These are phyloP conservation scores for Galleria mellonella DNA, from an alignment of 1,140 invertebrate species.

Conservation along the genomic window DNA sequence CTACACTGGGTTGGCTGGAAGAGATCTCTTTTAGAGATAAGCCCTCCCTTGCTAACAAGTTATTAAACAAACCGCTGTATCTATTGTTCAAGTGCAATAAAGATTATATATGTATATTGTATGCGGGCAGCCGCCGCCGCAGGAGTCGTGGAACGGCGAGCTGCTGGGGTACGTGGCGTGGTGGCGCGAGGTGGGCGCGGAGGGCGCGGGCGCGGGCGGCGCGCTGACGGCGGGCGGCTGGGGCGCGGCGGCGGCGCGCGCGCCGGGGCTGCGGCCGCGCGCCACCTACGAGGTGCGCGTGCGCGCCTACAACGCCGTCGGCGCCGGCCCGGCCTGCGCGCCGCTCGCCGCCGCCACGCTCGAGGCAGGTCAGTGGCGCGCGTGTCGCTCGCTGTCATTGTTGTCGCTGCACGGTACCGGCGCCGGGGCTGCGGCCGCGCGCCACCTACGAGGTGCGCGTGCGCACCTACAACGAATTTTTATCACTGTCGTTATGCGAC, in stretches of 20 bases:
- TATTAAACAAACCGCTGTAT: too few species aligned
- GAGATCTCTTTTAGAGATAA: too few species aligned
- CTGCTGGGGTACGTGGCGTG: constrained; percentile 86
- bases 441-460: not conserved
- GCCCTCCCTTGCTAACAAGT: too few species aligned
- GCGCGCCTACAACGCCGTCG: constrained; percentile 89
- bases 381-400: constrained; percentile 12
- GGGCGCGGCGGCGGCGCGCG: constrained; percentile 74
- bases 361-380: constrained; percentile 83
- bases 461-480: not conserved
- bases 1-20: too few species aligned
- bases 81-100: not conserved
- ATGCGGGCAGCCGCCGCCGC: constrained; percentile 76
- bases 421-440: constrained; percentile 80
- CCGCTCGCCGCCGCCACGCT: constrained; percentile 86
- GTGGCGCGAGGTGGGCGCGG: constrained; percentile 69
- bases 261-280: constrained; percentile 79
- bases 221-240: constrained; percentile 78
- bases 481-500: too few species aligned
- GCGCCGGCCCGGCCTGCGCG: constrained; percentile 85
- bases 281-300: constrained; percentile 85
- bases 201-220: constrained; percentile 18
- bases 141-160: constrained; percentile 87
- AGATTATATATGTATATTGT: not conserved
- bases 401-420: too few species aligned